A percentile compares a stretch with the other conserved stretches of the same genome.
Conservation (phyloP, 2,113 vertebrate genomes). For the Pipa parva region DNA sequence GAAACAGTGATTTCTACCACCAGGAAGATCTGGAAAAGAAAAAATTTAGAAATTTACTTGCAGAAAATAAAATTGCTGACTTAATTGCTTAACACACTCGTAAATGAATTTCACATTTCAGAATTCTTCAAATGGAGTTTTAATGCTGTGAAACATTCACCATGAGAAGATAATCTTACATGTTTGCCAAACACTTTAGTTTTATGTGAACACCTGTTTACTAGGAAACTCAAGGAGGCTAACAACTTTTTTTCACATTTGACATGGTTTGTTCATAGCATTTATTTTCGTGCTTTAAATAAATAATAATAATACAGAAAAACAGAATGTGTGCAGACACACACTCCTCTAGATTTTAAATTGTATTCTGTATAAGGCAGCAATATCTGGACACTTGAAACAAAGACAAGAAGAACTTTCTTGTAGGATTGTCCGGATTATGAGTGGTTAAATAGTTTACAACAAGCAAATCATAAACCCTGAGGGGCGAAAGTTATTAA, state of each 20-base stretch:
- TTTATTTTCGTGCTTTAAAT: not conserved
- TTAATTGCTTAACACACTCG: constrained; percentile 20
- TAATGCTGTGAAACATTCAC: constrained; percentile 19
- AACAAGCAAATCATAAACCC: no score
- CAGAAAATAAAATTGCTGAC: constrained; percentile 5
- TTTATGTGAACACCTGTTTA: constrained; percentile 18
- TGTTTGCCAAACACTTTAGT: constrained; percentile 13
- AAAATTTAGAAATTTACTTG: no score
- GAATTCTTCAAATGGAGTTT: constrained; percentile 20
- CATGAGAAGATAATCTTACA: constrained; percentile 14
- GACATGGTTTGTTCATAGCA: constrained; percentile 4
- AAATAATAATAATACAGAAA: not conserved
- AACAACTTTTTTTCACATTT: constrained; percentile 1
- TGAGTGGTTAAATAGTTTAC: no score
- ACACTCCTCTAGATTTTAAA: no score
- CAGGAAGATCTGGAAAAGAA: no score
- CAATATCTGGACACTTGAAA: no score
- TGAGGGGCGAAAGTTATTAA: no score
- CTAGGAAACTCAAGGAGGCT: not conserved
- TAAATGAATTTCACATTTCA: constrained; percentile 37
- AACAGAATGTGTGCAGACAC: not conserved
- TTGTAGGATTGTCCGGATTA: no score
- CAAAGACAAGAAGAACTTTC: no score
- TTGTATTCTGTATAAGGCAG: no score
- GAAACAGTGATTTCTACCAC: no score